Percentiles rank a stretch among this genome's conserved stretches.
Conservation (phyloP, 2,888 invertebrate genomes). For the Lycia hirtaria region DNA sequence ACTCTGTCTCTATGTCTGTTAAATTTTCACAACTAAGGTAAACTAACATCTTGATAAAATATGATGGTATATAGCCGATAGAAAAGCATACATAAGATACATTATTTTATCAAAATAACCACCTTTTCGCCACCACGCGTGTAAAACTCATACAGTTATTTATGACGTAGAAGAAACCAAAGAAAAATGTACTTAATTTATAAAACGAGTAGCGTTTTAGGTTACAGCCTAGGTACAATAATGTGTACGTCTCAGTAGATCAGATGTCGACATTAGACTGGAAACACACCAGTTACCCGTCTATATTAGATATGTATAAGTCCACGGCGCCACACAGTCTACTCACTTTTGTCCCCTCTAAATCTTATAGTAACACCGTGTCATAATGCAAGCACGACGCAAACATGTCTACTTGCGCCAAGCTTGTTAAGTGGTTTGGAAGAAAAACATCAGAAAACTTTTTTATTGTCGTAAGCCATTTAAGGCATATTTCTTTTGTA, state of each 20-base stretch:
- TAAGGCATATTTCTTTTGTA: constrained; percentile 70
- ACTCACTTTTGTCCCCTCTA: constrained; percentile 81
- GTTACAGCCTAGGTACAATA: constrained; percentile 15
- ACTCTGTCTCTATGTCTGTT: no score
- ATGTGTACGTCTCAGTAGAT: constrained; percentile 24
- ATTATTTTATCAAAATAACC: no score
- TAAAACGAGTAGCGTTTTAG: constrained; percentile 19
- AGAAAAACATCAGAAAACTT: constrained; percentile 85
- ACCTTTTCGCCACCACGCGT: no score
- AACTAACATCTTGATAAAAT: no score
- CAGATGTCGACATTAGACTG: constrained; percentile 44
- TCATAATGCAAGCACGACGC: constrained; percentile 85
- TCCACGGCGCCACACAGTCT: constrained; percentile 78
- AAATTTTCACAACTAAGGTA: no score
- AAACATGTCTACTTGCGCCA: constrained; percentile 85
- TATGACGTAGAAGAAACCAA: constrained; percentile 11
- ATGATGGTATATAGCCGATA: no score
- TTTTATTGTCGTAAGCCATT: constrained; percentile 82
- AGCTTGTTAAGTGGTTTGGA: constrained; percentile 85
- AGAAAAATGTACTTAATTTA: constrained; percentile 9
- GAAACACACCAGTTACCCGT: constrained; percentile 48
- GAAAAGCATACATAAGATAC: no score
- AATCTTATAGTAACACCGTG: constrained; percentile 83
- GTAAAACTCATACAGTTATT: no score
- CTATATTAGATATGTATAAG: constrained; percentile 67